Base-by-base conservation (phyloP, 2,888 invertebrate genomes). In the Lepidocyrtinus sp. region DNA sequence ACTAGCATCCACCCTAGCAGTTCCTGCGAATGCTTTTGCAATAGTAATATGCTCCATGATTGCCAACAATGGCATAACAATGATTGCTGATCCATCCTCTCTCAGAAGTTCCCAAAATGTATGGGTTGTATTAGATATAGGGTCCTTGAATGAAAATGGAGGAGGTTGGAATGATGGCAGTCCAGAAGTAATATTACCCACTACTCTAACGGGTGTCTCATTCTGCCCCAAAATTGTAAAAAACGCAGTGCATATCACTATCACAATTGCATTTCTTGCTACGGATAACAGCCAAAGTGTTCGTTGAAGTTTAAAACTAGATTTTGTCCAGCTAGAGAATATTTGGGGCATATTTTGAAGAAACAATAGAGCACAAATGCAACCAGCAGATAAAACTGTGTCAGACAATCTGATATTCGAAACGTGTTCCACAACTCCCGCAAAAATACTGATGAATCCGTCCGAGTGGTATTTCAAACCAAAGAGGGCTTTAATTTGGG, bases 41-140 rank as follows among this genome's bases (percentile, higher is more conserved):
- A 97, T 96, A 17, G 97, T 95, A 86, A 97, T 95, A 87, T 95
- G 94, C 89, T 97, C 97, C 89, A 97, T 92, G 45, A 95, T 91
- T 21, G 95, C 88, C 0, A 97, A 93, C 25, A 98, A 90, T 0
- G 97, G 96, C 68, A 97, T 92, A 24, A 97, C 95, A 74, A 95
- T 90, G 70, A 97, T 90, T 24, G 96, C 96, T 24, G 95, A 93
- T 68, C 96, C 95, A 88, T 97, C 91, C 88, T 93, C 92, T 80
- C 93, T 91, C 67, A 93, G 90, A 92, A 96, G 94, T 62, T 94
- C 93, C 19, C 92, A 86, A 88, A 95, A 93, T 84, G 88, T 88
- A 84, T 90, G 90, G 0, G 91, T 91, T 26, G 88, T 88, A 0
- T 91, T 90, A 19, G 91, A 76, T 46, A 70, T 69, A 17, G 81